These are phyloP conservation scores for Digitonthophagus gazella DNA, from an alignment of 2,888 invertebrate species.

Conservation along the genomic window DNA sequence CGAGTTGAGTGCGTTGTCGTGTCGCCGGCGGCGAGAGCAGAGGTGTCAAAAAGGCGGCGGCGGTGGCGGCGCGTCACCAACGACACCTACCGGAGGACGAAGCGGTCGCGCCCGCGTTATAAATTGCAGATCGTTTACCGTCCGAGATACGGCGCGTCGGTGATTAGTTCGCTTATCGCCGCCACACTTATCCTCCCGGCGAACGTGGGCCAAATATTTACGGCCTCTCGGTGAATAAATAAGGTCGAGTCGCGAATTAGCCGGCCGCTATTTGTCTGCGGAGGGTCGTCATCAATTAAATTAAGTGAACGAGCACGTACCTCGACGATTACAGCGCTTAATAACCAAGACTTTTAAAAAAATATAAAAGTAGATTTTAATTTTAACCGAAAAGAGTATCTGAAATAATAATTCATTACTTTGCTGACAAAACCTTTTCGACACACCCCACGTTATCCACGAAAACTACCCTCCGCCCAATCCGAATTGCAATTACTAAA, in stretches of 20 bases:
- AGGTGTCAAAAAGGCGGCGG: conserved; percentile 4
- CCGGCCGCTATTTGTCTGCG: not conserved
- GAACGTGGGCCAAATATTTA: conserved; percentile 1
- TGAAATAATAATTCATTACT: too few species aligned
- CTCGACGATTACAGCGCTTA: too few species aligned
- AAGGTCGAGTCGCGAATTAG: not conserved
- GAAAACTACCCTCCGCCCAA: not conserved
- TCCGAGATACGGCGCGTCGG: conserved; percentile 22
- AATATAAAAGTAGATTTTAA: too few species aligned
- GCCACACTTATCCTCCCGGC: not conserved
- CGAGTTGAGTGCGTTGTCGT: conserved; percentile 20
- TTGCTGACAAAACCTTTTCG: too few species aligned
- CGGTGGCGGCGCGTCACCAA: not conserved
- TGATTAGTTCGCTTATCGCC: conserved; percentile 26
- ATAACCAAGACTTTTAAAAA: too few species aligned
- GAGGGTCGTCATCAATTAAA: not conserved
- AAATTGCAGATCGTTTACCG: conserved; percentile 25
- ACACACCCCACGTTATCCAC: not conserved
- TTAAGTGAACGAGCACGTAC: too few species aligned
- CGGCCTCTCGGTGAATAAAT: not conserved
- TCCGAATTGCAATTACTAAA: conserved; percentile 1
- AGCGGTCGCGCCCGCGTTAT: conserved; percentile 19
- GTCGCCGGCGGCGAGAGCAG: conserved; percentile 21
- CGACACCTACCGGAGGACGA: not conserved
- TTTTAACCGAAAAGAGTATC: too few species aligned